Percentiles rank a stretch among this genome's conserved stretches.
Conservation (phyloP, 2,888 invertebrate species). For the Drosophila meridionalis region DNA sequence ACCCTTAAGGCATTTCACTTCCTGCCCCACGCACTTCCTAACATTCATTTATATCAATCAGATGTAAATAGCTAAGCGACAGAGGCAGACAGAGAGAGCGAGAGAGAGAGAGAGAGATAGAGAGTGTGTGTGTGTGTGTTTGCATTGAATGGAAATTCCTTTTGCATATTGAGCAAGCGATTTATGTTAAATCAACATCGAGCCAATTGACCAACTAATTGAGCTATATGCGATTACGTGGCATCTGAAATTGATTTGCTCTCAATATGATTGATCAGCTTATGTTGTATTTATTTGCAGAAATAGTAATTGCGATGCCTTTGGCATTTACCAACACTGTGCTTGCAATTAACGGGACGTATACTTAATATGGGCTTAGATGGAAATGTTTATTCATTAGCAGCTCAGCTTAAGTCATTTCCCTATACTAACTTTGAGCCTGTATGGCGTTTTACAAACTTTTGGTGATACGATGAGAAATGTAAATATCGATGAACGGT, state of each 20-base stretch:
- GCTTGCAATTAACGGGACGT: neutral
- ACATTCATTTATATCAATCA: constrained; percentile 55
- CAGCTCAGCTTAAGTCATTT: neutral
- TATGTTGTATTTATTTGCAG: constrained; percentile 10
- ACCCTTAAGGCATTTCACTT: constrained; percentile 5
- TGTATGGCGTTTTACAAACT: neutral
- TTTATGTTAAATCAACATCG: constrained; percentile 46
- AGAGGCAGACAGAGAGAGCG: neutral
- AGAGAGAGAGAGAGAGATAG: neutral
- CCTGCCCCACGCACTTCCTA: neutral
- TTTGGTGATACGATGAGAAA: neutral
- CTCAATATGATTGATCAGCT: constrained; percentile 29
- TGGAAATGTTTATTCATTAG: neutral
- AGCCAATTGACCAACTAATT: constrained; percentile 57
- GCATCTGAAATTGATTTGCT: constrained; percentile 16
- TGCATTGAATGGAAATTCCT: constrained; percentile 16
- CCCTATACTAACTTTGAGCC: neutral
- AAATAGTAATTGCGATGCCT: neutral
- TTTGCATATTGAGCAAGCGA: constrained; percentile 41
- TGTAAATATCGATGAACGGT: neutral
- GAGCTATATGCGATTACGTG: constrained; percentile 36
- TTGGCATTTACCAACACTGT: constrained; percentile 1
- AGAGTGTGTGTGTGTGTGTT: neutral
- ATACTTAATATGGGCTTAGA: neutral
- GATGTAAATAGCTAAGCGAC: constrained; percentile 55